Evolutionary conservation across 2,797 vertebrate species (phyloP).

Genomic region (Agapornis canus): DNA sequence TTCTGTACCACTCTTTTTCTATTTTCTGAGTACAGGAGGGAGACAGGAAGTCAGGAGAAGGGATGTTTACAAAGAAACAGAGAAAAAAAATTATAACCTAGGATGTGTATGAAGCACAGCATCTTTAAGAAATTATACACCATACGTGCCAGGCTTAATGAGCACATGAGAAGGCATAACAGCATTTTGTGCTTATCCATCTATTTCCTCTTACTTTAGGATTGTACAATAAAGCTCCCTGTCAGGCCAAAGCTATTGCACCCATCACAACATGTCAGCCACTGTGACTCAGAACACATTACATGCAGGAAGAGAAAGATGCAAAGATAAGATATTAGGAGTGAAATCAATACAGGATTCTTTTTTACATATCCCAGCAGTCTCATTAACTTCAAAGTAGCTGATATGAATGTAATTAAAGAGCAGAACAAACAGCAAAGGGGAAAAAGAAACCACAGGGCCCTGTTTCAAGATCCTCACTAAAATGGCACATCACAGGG

Average conservation of each 20-base stretch:
- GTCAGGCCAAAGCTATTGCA: slow-evolving; percentile 25
- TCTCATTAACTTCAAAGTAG: slow-evolving; percentile 95
- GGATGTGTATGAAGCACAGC: not conserved
- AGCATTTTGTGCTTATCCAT: not conserved
- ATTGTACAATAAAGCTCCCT: not conserved
- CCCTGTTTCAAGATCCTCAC: slow-evolving; percentile 59
- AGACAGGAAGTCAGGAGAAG: not conserved
- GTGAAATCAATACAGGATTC: slow-evolving; percentile 77
- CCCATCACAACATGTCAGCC: slow-evolving; percentile 50
- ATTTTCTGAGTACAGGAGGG: not conserved
- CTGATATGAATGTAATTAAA: slow-evolving; percentile 97
- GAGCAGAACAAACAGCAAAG: slow-evolving; percentile 84
- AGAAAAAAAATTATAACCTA: not conserved
- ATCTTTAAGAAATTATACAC: slow-evolving; percentile 36
- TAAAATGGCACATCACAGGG: slow-evolving; percentile 26
- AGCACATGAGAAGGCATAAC: slow-evolving; percentile 28
- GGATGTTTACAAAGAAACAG: not conserved
- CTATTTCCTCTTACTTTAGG: slow-evolving; percentile 8
- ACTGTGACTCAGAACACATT: slow-evolving; percentile 35
- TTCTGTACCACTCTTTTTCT: not conserved
- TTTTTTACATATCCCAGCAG: slow-evolving; percentile 87
- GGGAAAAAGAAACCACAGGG: slow-evolving; percentile 78
- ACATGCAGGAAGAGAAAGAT: slow-evolving; percentile 72
- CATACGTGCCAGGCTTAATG: slow-evolving; percentile 27
- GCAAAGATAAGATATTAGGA: slow-evolving; percentile 71